A percentile compares a stretch with the other conserved stretches of the same genome.
Evolutionary conservation across 2,113 vertebrate species (phyloP).

Genomic region (Odobenus rosmarus): DNA sequence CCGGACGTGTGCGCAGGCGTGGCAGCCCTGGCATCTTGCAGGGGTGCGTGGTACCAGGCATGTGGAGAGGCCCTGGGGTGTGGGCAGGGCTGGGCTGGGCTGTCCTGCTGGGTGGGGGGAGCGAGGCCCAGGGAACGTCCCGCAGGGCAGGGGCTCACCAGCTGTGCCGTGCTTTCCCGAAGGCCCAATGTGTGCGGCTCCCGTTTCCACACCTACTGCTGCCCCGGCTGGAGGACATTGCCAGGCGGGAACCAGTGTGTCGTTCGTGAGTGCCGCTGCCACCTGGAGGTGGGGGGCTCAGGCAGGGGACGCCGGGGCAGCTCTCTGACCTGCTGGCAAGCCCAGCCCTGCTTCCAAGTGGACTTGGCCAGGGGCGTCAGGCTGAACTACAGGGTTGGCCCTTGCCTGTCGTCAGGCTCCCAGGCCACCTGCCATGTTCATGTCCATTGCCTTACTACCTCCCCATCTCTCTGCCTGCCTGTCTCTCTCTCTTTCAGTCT

Average conservation of each 20-base stretch:
- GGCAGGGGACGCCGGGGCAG: accelerated
- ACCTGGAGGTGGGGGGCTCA: not conserved
- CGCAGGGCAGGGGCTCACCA: not conserved
- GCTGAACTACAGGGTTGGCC: too few relatives aligned
- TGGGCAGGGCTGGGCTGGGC: conserved; percentile 4
- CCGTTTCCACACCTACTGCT: conserved; percentile 96
- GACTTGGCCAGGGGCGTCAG: accelerated
- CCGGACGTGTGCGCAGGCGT: conserved; percentile 89
- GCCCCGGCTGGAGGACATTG: conserved; percentile 96
- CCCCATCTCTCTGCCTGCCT: not conserved
- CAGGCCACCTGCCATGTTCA: not conserved
- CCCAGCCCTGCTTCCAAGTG: not conserved
- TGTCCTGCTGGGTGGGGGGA: not conserved
- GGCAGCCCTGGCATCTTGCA: conserved; percentile 90
- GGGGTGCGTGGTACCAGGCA: conserved; percentile 86
- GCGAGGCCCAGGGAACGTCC: accelerated
- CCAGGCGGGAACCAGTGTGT: conserved; percentile 95
- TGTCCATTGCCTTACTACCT: not conserved
- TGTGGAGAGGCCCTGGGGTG: not conserved
- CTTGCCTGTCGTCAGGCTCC: not conserved
- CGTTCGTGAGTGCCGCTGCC: conserved; percentile 90
- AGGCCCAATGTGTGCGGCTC: conserved; percentile 96
- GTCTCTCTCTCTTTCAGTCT: not conserved
- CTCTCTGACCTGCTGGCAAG: not conserved
- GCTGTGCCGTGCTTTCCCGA: conserved; percentile 66